Evolutionary conservation across 2,113 vertebrate species (phyloP).

Genomic region (Mus musculus): DNA sequence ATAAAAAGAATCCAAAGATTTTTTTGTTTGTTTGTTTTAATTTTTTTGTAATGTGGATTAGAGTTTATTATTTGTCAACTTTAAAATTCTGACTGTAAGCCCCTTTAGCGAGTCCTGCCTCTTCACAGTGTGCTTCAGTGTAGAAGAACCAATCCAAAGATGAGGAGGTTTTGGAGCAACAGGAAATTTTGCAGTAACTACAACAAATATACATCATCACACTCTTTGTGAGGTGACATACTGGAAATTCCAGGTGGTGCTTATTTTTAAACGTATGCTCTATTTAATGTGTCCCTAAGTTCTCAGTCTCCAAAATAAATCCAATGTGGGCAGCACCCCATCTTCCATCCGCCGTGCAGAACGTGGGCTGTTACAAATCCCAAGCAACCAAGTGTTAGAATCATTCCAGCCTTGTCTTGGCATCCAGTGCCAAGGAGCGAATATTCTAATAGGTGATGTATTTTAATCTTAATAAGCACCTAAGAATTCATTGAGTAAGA

Average conservation of each 20-base stretch:
- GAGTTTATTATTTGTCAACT: constrained; percentile 23
- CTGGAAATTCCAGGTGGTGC: constrained; percentile 80
- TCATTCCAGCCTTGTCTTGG: constrained; percentile 64
- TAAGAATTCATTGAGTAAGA: constrained; percentile 66
- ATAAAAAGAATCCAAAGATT: background rate
- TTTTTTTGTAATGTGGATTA: background rate
- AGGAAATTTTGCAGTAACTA: constrained; percentile 73
- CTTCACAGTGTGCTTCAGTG: accelerated
- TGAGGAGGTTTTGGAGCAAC: constrained; percentile 63
- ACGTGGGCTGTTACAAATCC: constrained; percentile 58
- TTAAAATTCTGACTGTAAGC: background rate
- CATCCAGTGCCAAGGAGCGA: constrained; percentile 13
- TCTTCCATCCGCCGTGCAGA: constrained; percentile 48
- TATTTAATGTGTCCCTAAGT: constrained; percentile 77
- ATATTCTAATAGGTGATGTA: constrained; percentile 63
- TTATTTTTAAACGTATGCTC: constrained; percentile 80
- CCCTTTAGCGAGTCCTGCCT: background rate
- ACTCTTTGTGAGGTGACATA: constrained; percentile 71
- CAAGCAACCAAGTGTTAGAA: constrained; percentile 16
- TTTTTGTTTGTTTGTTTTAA: background rate
- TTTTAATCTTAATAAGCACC: constrained; percentile 73
- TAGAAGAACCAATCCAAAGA: constrained; percentile 36
- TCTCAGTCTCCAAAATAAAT: constrained; percentile 81
- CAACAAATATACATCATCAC: constrained; percentile 71
- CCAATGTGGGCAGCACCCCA: constrained; percentile 13